Evolutionary conservation across 2,113 vertebrate species (phyloP).

Genomic region (Tychaedon coryphoeus): DNA sequence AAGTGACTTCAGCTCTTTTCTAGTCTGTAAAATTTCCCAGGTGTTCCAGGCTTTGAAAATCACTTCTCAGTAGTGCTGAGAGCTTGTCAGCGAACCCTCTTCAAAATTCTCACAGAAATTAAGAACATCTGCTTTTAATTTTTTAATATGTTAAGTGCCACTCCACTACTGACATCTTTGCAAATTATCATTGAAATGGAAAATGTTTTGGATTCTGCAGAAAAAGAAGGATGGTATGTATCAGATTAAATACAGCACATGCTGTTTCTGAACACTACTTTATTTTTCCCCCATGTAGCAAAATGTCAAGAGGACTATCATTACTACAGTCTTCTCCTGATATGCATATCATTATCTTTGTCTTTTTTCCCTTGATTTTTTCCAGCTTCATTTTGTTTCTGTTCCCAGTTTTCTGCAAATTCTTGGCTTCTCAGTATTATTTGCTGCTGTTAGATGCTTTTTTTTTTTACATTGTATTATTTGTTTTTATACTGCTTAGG

Average conservation of each 20-base stretch:
- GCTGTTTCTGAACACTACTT: not conserved
- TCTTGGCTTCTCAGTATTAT: not conserved
- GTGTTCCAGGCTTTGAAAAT: conserved; percentile 17
- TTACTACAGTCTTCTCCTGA: not conserved
- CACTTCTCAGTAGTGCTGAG: not conserved
- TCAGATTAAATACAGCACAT: not conserved
- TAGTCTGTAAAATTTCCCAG: not conserved
- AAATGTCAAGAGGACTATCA: conserved; percentile 41
- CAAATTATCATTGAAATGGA: not conserved
- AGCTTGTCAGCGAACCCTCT: conserved; percentile 10
- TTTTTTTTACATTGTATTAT: not conserved
- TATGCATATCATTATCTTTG: not conserved
- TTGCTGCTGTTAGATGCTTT: not conserved
- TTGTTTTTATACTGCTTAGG: not conserved
- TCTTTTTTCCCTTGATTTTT: not conserved
- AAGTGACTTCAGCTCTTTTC: not conserved
- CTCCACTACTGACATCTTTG: conserved; percentile 20
- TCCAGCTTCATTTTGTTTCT: not conserved
- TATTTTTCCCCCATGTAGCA: not conserved
- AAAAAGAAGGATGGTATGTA: not conserved
- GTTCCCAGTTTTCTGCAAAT: not conserved
- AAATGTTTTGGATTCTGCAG: not conserved
- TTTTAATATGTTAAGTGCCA: conserved; percentile 58
- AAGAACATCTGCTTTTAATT: conserved; percentile 24
- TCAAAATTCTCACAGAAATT: conserved; percentile 25